Percentiles rank a stretch among this genome's conserved stretches.
These are phyloP conservation scores for mouse (Mus musculus) DNA, from an alignment of 2,113 vertebrate genomes.

Conservation along the genomic window GRCm39 chr8:46029001-46029500, in stretches of 20 bases:
- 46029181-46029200: not conserved
- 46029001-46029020: not conserved
- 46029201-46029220: not conserved
- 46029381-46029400: not conserved
- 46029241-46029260: not conserved
- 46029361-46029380: not conserved
- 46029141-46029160: not conserved
- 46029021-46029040: too few relatives aligned
- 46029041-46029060: not conserved
- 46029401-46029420: not conserved
- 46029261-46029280: not conserved
- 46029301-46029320: not conserved
- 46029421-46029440: not conserved
- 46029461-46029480: not conserved
- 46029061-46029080: not conserved
- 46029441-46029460: not conserved
- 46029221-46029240: too few relatives aligned
- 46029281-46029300: not conserved
- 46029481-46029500: not conserved
- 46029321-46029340: not conserved
- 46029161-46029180: not conserved
- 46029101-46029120: not conserved
- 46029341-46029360: not conserved
- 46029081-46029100: not conserved
- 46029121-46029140: not conserved